A percentile compares a stretch with the other conserved stretches of the same genome.
Conservation (phyloP, 1,140 invertebrate genomes). For the Centruroides sculpturatus region DNA sequence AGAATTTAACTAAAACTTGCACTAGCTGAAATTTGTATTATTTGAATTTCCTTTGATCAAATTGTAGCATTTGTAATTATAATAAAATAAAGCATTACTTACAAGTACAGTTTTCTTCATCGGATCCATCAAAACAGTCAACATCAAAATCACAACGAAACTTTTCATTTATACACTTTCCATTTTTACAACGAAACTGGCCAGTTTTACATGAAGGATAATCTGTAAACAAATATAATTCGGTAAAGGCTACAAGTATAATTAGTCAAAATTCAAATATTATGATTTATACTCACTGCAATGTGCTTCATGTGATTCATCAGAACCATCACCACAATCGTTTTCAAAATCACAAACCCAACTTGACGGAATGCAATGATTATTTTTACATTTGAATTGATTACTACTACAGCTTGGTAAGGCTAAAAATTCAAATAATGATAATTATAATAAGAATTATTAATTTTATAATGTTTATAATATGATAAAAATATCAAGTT, state of each 20-base stretch:
- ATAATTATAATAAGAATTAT: no score
- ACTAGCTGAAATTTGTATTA: no score
- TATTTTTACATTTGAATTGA: conserved; percentile 31
- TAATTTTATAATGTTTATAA: no score
- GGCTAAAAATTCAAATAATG: no score
- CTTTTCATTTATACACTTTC: conserved; percentile 31
- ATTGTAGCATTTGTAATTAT: conserved; percentile 24
- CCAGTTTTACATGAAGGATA: conserved; percentile 26
- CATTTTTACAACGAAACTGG: conserved; percentile 30
- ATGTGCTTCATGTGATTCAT: conserved; percentile 14
- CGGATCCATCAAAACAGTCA: conserved; percentile 36
- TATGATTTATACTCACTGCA: no score
- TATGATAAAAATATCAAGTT: neutral
- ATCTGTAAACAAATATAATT: conserved; percentile 17
- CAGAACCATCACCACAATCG: conserved; percentile 37
- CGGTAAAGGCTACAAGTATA: no score
- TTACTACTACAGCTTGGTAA: conserved; percentile 23
- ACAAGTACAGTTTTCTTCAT: conserved; percentile 13
- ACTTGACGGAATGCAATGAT: conserved; percentile 30
- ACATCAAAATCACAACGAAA: conserved; percentile 37
- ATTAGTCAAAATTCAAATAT: no score
- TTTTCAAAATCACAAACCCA: conserved; percentile 37
- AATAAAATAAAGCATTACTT: conserved; percentile 20
- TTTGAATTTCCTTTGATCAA: no score
- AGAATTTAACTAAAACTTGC: no score